These are phyloP conservation scores for Cephus rjabovi DNA, from an alignment of 2,888 invertebrate species.

Conservation along the genomic window DNA sequence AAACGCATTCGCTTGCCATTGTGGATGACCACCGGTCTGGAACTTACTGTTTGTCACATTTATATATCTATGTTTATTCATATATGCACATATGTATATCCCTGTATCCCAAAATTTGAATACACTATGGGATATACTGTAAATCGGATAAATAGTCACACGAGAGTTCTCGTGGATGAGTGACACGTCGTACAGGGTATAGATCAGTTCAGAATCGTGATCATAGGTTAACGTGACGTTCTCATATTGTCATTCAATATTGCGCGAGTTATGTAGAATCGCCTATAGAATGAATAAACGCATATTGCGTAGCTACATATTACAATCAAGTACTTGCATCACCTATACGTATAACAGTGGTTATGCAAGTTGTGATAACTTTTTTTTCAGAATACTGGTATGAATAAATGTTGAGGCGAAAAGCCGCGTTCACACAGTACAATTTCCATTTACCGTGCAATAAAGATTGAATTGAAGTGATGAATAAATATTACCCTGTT, in stretches of 20 bases:
- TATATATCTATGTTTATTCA: neutral
- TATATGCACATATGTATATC: neutral
- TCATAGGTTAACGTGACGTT: neutral
- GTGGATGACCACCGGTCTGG: too few species aligned
- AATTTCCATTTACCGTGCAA: neutral
- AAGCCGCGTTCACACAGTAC: neutral
- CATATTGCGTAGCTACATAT: neutral
- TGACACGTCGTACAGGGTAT: neutral
- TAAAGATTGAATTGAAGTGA: neutral
- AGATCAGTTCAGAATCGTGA: neutral
- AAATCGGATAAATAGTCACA: too few species aligned
- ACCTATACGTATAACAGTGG: neutral
- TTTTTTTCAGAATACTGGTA: neutral
- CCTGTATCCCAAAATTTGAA: neutral
- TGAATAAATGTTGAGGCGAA: neutral
- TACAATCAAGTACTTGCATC: neutral
- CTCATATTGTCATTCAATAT: neutral
- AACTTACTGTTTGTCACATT: too few species aligned
- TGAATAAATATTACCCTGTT: too few species aligned
- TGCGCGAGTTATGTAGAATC: neutral
- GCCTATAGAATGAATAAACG: neutral
- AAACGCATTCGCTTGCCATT: too few species aligned
- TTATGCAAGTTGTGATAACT: neutral
- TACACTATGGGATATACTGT: neutral
- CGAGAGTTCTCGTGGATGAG: neutral